Base-by-base conservation (phyloP, 2,113 vertebrate genomes). In the Tachysurus vachellii region DNA sequence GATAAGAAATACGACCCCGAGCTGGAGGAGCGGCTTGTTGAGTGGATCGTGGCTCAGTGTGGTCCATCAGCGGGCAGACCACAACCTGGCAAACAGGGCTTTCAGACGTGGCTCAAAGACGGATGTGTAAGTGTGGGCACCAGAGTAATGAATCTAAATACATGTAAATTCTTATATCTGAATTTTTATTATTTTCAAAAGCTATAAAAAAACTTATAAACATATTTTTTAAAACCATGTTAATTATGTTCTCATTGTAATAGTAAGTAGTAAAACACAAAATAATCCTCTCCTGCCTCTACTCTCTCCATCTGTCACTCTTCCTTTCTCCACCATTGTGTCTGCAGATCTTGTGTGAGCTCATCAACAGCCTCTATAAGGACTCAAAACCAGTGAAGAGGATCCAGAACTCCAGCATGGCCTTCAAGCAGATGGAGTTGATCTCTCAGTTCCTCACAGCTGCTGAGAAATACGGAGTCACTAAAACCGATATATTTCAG, bases 401-500 rank as follows among this genome's bases (percentile, higher is more conserved):
- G 92, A 94, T 97, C 91, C 97, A 97, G 0, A 94, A 81, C 14
- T 93, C 96, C 0, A 80, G 86, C 88, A 98, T 97, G 97, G 97
- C 96, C 13, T 99, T 99, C 91, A 99, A 97, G 93, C 98, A 99
- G 94, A 99, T 99, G 98, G 98, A 99, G 89, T 97, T 96, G 92
- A 97, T 99, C 28, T 94, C 98, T 16, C 93, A 97, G 94, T 99
- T 99, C 92, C 96, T 99, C 90, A 94, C 93, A 86, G 98, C 97
- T 0, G 95, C 97, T 0, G 98, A 99, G 91, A 94, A 90, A 62
- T 99, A 98, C 0, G 98, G 98, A 0, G 93, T 98, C 91, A 95
- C 92, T 89, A 98, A 98, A 93, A 97, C 96, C 0, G 97, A 99
- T 85, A 94, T 98, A 31, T 99, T 99, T 93, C 98, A 99, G 95